Evolutionary conservation across 2,113 vertebrate species (phyloP).

Genomic region (Cranoglanis bouderius): DNA sequence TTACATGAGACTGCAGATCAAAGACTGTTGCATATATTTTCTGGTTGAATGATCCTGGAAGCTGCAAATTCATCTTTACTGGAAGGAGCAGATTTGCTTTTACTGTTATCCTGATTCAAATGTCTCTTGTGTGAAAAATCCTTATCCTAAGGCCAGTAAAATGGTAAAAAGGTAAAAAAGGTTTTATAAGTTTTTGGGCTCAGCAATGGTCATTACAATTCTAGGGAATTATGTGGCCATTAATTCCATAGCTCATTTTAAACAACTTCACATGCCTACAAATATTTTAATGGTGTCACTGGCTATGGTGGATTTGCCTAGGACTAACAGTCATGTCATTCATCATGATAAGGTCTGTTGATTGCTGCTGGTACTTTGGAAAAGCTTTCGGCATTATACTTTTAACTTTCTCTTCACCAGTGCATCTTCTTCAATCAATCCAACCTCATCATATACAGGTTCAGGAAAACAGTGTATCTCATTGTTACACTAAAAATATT

Average conservation of each 20-base stretch:
- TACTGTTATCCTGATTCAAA: constrained; percentile 66
- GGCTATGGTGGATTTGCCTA: constrained; percentile 61
- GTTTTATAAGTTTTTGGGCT: constrained; percentile 49
- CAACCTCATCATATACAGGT: constrained; percentile 64
- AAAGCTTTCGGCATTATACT: constrained; percentile 61
- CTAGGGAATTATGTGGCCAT: constrained; percentile 63
- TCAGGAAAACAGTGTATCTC: constrained; percentile 55
- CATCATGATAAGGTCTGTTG: constrained; percentile 52
- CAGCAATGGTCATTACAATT: constrained; percentile 58
- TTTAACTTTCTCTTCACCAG: constrained; percentile 60
- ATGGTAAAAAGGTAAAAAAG: background rate
- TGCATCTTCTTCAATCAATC: no score
- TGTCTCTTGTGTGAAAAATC: constrained; percentile 63
- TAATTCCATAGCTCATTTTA: constrained; percentile 63
- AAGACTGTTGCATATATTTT: background rate
- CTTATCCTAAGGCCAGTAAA: constrained; percentile 50
- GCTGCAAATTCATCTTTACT: background rate
- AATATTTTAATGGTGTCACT: constrained; percentile 65
- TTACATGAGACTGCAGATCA: background rate
- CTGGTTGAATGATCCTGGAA: background rate
- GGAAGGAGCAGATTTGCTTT: background rate
- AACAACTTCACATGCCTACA: constrained; percentile 66
- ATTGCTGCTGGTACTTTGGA: constrained; percentile 66
- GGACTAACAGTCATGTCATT: constrained; percentile 63
- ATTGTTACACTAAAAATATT: constrained; percentile 60